A percentile compares a stretch with the other conserved stretches of the same genome.
Evolutionary conservation across 2,888 invertebrate genomes (phyloP).

Genomic region (Eustalomyia histrio): DNA sequence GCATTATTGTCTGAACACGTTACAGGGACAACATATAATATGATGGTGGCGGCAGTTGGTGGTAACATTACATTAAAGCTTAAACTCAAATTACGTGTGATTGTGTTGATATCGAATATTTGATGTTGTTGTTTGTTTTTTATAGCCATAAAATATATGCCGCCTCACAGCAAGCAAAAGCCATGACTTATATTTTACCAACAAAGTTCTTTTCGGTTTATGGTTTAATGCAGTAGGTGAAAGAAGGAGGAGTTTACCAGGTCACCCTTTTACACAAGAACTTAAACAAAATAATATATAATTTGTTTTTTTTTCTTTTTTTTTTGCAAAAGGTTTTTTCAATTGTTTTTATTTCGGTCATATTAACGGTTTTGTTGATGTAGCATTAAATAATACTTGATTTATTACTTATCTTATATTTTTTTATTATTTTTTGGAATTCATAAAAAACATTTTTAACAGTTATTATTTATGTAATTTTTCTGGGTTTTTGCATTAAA

Average conservation of each 20-base stretch:
- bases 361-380: constrained; percentile 45
- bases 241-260: constrained; percentile 55
- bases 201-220: constrained; percentile 8
- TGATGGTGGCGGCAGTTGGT: constrained; percentile 2
- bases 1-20: constrained; percentile 26
- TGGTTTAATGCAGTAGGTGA: constrained; percentile 26
- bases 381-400: constrained; percentile 6
- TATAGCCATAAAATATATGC: constrained; percentile 45
- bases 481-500: not conserved
- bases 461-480: constrained; percentile 1
- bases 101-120: constrained; percentile 27
- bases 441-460: not conserved
- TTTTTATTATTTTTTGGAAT: not conserved
- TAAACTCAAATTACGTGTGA: constrained; percentile 55
- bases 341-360: constrained; percentile 34
- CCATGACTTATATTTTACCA: constrained; percentile 28
- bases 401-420: constrained; percentile 6
- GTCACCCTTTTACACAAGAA: constrained; percentile 51
- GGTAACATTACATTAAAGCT: constrained; percentile 36
- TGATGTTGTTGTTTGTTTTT: constrained; percentile 37
- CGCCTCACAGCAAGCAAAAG: constrained; percentile 49
- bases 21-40: constrained; percentile 21
- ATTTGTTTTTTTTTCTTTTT: constrained; percentile 30
- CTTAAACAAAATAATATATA: constrained; percentile 22
- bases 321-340: constrained; percentile 9